Evolutionary conservation across 1,140 invertebrate species (phyloP).

Genomic region (Nasonia longicornis): DNA sequence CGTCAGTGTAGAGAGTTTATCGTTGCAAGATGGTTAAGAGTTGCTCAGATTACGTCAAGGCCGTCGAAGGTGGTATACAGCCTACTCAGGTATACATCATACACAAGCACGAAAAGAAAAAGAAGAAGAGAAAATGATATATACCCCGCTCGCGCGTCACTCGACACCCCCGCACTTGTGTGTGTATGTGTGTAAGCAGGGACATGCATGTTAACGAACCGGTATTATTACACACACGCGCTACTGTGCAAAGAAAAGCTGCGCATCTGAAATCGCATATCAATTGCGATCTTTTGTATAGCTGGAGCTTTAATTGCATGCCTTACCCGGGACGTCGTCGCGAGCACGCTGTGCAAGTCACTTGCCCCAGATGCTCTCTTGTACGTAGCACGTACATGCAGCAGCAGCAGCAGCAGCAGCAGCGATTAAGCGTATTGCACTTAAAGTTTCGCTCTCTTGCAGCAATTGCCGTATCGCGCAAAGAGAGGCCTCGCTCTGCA

Average conservation of each 20-base stretch:
- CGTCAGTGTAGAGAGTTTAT: neutral
- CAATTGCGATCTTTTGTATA: neutral
- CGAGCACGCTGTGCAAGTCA: no score
- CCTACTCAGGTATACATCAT: slow-evolving; percentile 60
- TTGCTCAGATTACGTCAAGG: slow-evolving; percentile 59
- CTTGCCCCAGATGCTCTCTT: neutral
- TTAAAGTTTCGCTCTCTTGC: neutral
- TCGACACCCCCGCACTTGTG: neutral
- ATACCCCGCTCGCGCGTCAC: no score
- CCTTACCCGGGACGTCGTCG: no score
- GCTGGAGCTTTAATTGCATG: no score
- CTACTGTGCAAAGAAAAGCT: neutral
- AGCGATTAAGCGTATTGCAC: neutral
- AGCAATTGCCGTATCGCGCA: no score
- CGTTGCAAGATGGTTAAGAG: slow-evolving; percentile 56
- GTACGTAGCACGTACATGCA: neutral
- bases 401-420: neutral
- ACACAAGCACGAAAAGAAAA: neutral
- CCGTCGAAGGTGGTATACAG: slow-evolving; percentile 58
- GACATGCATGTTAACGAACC: no score
- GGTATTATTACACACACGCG: no score
- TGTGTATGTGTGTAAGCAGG: no score
- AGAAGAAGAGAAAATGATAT: neutral
- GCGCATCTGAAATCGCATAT: neutral
- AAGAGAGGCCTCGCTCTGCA: no score